These are phyloP conservation scores for Clepsis dumicolana DNA, from an alignment of 2,888 invertebrate genomes.

Conservation along the genomic window DNA sequence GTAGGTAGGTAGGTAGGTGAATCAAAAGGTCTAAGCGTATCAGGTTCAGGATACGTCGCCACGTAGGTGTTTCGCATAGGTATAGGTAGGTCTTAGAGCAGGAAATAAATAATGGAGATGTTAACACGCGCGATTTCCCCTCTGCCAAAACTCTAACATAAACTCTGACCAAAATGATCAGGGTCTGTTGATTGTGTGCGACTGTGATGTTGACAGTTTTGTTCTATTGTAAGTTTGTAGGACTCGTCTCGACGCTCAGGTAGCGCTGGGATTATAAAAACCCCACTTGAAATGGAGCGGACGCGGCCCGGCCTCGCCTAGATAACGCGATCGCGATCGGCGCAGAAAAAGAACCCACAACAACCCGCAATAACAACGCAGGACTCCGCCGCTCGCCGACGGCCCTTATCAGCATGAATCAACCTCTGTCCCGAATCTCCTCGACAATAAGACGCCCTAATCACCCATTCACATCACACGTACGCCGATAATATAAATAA, in stretches of 20 bases:
- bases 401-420: conserved; percentile 61
- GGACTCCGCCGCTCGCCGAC: conserved; percentile 41
- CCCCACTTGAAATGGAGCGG: conserved; percentile 80
- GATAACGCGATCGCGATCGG: conserved; percentile 65
- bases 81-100: background rate
- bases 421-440: conserved; percentile 57
- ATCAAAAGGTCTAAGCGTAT: conserved; percentile 19
- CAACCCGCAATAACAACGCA: conserved; percentile 37
- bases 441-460: conserved; percentile 66
- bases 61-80: conserved; percentile 17
- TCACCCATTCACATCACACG: conserved; percentile 79
- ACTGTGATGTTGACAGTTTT: too few relatives aligned
- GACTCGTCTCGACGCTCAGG: conserved; percentile 66
- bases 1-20: conserved; percentile 6
- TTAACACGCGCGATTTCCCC: too few relatives aligned
- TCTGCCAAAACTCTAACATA: too few relatives aligned
- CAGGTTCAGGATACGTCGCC: conserved; percentile 24
- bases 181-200: too few relatives aligned
- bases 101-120: too few relatives aligned
- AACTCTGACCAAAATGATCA: too few relatives aligned
- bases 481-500: conserved; percentile 79
- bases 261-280: conserved; percentile 81
- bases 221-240: too few relatives aligned
- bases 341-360: conserved; percentile 58
- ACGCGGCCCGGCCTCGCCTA: conserved; percentile 76